These are phyloP conservation scores for Sebastes hubbsi DNA, from an alignment of 2,797 vertebrate genomes.

Conservation along the genomic window DNA sequence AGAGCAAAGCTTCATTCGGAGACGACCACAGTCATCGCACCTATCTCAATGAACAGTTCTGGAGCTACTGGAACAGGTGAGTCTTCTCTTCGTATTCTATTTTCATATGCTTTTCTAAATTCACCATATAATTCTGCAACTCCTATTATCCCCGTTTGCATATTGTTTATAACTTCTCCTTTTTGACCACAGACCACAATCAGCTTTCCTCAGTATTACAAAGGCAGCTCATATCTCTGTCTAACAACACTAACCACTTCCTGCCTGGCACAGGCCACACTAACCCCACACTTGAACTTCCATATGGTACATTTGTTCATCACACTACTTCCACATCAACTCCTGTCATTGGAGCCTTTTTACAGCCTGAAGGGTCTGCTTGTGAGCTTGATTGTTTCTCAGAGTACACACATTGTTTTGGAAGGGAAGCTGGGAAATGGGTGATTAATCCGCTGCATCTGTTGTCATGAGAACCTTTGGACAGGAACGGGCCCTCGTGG, in stretches of 20 bases:
- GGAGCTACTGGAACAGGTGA: conserved; percentile 99
- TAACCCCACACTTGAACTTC: conserved; percentile 33
- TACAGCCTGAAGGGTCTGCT: conserved; percentile 29
- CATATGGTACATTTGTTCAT: conserved; percentile 32
- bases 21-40: conserved; percentile 95
- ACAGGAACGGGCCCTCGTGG: conserved; percentile 34
- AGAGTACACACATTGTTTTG: conserved; percentile 64
- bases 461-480: conserved; percentile 65
- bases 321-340: conserved; percentile 45
- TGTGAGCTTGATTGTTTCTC: conserved; percentile 60
- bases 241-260: conserved; percentile 53
- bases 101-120: not conserved
- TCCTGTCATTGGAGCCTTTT: conserved; percentile 24
- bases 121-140: not conserved
- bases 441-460: conserved; percentile 66
- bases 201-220: conserved; percentile 18
- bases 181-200: conserved; percentile 38
- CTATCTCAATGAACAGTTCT: conserved; percentile 98
- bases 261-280: conserved; percentile 23
- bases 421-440: conserved; percentile 65
- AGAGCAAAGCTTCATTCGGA: conserved; percentile 99
- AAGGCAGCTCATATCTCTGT: conserved; percentile 34
- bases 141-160: not conserved
- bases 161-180: conserved; percentile 32
- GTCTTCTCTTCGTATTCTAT: not conserved